These are phyloP conservation scores for Hypolimnas misippus DNA, from an alignment of 2,888 invertebrate species.

Conservation along the genomic window DNA sequence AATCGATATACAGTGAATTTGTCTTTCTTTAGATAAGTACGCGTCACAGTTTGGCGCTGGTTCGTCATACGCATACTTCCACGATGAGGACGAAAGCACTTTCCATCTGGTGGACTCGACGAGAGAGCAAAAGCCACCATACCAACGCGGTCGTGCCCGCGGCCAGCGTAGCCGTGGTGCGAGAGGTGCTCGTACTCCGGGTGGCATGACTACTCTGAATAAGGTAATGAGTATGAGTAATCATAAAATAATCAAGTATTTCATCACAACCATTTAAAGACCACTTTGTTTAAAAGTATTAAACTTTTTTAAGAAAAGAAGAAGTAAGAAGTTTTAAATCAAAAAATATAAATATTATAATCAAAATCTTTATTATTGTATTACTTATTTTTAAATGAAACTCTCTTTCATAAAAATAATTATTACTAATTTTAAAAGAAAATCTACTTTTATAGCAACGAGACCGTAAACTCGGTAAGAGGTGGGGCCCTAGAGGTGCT, in stretches of 20 bases:
- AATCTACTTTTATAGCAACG: constrained; percentile 84
- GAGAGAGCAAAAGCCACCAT: constrained; percentile 94
- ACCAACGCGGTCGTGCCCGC: constrained; percentile 95
- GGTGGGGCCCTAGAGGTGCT: constrained; percentile 93
- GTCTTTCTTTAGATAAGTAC: constrained; percentile 88
- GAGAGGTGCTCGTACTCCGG: constrained; percentile 87
- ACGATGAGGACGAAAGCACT: constrained; percentile 99
- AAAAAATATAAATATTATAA: no score
- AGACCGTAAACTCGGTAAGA: constrained; percentile 91
- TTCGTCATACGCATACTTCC: constrained; percentile 98
- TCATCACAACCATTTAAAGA: no score
- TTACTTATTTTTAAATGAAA: no score
- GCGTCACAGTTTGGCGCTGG: constrained; percentile 96
- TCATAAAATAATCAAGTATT: constrained; percentile 46
- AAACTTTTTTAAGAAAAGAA: no score
- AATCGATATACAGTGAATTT: neutral
- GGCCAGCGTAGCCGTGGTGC: constrained; percentile 90
- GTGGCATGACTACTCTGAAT: constrained; percentile 91
- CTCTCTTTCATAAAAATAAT: no score
- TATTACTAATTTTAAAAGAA: no score
- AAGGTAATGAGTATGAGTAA: constrained; percentile 87
- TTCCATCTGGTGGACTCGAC: constrained; percentile 99
- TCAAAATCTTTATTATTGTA: no score
- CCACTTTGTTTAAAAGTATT: no score
- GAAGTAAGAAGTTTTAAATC: no score